Evolutionary conservation across 2,888 invertebrate genomes (phyloP), one percentile per base, ranked within the genome.

Genomic region (Entomobrya proxima): DNA sequence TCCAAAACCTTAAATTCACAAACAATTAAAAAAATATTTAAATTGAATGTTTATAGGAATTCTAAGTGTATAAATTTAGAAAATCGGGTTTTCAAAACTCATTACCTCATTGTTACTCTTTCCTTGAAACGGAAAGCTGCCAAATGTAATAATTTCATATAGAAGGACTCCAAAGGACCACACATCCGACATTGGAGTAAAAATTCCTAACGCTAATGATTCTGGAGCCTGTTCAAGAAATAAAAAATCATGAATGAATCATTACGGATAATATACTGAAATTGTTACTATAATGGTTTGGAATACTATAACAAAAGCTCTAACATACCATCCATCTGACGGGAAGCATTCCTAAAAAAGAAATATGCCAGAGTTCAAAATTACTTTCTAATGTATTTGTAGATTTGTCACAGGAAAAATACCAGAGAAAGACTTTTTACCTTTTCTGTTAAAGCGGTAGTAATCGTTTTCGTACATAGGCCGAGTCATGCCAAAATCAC

Each of bases 401-500:
- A 64, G 15, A 37, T 44, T 11, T 37, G 52, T 61, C 24, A n/a
- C 67, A 18, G n/a, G 18, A 61, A 61, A 32, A 11, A 9, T 52
- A 44, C 40, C 27, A 27, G 30, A 15, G 35, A 24, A 4, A 37
- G 18, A 74, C 4, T 50, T 74, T 75, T 88, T 91, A 91, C 96
- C 96, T 92, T 96, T 96, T 88, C 97, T 94, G 91, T 95, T 96
- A 91, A 97, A 97, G 88, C 95, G 95, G 92, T 98, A 98, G 92
- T 98, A 98, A 92, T 97, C 97, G 92, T 97, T 97, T 90, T 97
- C 97, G 91, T 95, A 96, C 92, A 96, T 96, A 0, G 96, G 95
- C 61, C 98, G 93, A 1, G 97, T 96, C 97, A 98, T 97, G 55
- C 98, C 98, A 92, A 98, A 98, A 92, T 98, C 98, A 1, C 95